phyloP scores from a whole-genome alignment of 2,888 invertebrate species.

The Leistus spinibarbis region DNA sequence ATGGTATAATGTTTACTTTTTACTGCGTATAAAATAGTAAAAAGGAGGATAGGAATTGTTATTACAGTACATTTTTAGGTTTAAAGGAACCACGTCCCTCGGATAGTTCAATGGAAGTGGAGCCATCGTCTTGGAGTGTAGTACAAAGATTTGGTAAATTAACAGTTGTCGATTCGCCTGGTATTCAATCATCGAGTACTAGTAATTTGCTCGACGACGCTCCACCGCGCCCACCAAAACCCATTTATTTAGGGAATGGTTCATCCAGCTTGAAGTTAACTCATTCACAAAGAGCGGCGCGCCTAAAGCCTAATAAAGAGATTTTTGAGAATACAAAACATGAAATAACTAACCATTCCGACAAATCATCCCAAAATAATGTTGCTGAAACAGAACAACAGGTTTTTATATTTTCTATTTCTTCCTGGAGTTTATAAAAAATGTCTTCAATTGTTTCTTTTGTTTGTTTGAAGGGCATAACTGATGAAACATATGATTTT shows the following conservation, averaged over 20 bases:
- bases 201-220: conserved; percentile 53
- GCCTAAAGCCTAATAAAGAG: conserved; percentile 24
- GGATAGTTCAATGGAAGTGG: conserved; percentile 64
- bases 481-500: conserved; percentile 72
- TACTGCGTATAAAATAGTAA: not conserved
- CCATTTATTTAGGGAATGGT: conserved; percentile 61
- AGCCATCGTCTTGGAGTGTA: conserved; percentile 56
- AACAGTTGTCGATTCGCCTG: conserved; percentile 27
- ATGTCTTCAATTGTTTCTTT: not conserved
- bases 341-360: not conserved
- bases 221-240: conserved; percentile 80
- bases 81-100: conserved; percentile 58
- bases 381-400: not conserved
- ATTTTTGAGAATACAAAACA: conserved; percentile 1
- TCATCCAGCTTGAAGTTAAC: conserved; percentile 59
- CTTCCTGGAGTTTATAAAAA: not conserved
- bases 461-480: conserved; percentile 42
- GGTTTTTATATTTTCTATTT: not conserved
- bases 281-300: conserved; percentile 12
- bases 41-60: conserved; percentile 47
- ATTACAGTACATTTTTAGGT: conserved; percentile 36
- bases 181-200: conserved; percentile 40
- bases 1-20: too few species aligned
- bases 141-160: conserved; percentile 61
- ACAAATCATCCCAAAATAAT: not conserved